These are phyloP conservation scores for Sycobia sp. DNA, from an alignment of 1,140 invertebrate species.

Conservation along the genomic window DNA sequence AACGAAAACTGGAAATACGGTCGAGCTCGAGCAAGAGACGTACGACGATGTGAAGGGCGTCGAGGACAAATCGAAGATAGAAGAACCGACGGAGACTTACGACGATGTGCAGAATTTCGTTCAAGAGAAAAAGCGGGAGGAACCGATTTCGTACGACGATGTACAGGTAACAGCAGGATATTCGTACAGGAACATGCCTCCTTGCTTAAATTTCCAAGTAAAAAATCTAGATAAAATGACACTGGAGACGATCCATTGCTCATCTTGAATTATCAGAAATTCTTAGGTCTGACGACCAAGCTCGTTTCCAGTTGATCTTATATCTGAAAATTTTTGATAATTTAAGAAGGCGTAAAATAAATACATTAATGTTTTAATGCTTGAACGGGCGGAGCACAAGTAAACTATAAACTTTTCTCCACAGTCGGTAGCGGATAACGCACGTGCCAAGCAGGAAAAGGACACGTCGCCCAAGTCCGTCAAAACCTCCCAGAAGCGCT, in stretches of 20 bases:
- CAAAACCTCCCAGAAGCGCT: constrained; percentile 5
- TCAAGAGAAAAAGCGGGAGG: constrained; percentile 15
- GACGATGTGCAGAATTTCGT: constrained; percentile 7
- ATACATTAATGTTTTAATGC: no score
- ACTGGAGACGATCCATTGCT: no score
- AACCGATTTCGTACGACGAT: constrained; percentile 28
- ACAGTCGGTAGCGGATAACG: not conserved
- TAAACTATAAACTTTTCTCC: no score
- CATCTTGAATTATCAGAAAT: no score
- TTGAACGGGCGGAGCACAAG: no score
- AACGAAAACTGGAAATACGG: not conserved
- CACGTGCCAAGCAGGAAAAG: not conserved
- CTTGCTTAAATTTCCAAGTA: no score
- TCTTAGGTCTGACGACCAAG: no score
- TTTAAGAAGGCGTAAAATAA: no score
- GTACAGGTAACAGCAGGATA: not conserved
- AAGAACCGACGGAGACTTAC: constrained; percentile 19
- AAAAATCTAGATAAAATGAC: no score
- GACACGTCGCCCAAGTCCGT: not conserved
- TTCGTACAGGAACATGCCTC: no score
- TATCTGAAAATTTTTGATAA: no score
- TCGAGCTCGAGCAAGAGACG: constrained; percentile 34
- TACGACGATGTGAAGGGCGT: constrained; percentile 45
- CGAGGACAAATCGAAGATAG: not conserved
- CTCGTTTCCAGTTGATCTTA: no score